phyloP scores from a whole-genome alignment of 1,140 invertebrate species.

The Drosophila auraria region DNA sequence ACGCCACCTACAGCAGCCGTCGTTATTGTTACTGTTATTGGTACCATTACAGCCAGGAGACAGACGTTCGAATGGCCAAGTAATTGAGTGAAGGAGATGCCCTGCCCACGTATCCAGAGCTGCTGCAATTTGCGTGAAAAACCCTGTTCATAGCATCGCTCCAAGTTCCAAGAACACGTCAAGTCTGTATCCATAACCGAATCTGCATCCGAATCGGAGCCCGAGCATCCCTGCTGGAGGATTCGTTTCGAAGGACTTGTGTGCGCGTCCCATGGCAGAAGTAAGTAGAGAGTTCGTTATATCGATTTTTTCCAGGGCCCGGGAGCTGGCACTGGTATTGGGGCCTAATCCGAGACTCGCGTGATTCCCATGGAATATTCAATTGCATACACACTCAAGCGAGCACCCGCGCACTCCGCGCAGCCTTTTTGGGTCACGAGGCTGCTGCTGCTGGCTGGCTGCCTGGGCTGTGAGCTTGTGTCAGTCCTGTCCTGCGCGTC shows the following conservation, averaged over 20 bases:
- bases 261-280: conserved; percentile 55
- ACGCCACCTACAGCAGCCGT: background rate
- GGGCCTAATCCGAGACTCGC: conserved; percentile 64
- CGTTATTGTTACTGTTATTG: conserved; percentile 1
- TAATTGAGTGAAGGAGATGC: conserved; percentile 40
- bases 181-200: conserved; percentile 1
- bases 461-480: conserved; percentile 25
- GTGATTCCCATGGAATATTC: conserved; percentile 76
- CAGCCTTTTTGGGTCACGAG: conserved; percentile 76
- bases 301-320: conserved; percentile 68
- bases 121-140: conserved; percentile 23
- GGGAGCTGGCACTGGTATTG: conserved; percentile 37
- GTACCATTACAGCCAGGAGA: background rate
- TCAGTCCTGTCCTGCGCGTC: conserved; percentile 23
- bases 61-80: conserved; percentile 22
- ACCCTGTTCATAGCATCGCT: conserved; percentile 37
- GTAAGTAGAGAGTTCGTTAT: conserved; percentile 62
- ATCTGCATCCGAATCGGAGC: conserved; percentile 5
- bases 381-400: conserved; percentile 44
- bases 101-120: conserved; percentile 38
- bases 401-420: conserved; percentile 23
- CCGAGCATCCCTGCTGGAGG: conserved; percentile 5
- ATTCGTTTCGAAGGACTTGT: conserved; percentile 24
- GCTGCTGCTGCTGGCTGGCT: conserved; percentile 38
- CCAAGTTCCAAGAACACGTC: conserved; percentile 3